These are phyloP conservation scores for Oscheius sp. DNA, from an alignment of 2,888 invertebrate species.

Conservation along the genomic window DNA sequence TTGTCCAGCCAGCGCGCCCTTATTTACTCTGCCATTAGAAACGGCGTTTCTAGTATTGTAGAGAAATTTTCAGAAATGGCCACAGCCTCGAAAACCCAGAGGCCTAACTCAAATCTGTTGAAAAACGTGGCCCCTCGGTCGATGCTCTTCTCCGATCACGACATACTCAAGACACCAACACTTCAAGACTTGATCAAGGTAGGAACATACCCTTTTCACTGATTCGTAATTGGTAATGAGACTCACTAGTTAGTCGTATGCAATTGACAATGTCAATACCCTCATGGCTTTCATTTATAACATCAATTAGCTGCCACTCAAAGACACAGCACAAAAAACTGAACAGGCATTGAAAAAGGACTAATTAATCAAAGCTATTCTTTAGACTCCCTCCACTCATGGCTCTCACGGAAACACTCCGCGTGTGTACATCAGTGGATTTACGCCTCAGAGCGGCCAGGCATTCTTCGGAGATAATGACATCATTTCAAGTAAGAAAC, in stretches of 20 bases:
- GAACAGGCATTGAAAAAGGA: background rate
- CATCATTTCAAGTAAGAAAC: constrained; percentile 22
- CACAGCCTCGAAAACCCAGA: constrained; percentile 27
- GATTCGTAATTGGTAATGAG: too few species aligned
- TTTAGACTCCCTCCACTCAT: constrained; percentile 47
- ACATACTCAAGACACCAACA: constrained; percentile 62
- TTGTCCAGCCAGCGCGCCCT: constrained; percentile 5
- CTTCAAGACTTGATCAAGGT: constrained; percentile 59
- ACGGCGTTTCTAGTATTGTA: background rate
- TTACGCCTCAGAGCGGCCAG: constrained; percentile 50
- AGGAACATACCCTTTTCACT: too few species aligned
- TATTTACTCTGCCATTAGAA: constrained; percentile 24
- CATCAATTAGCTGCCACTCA: background rate
- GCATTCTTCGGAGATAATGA: constrained; percentile 64
- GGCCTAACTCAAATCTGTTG: constrained; percentile 16
- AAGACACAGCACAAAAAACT: constrained; percentile 1
- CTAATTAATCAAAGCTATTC: background rate
- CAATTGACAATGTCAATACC: too few species aligned
- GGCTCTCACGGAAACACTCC: constrained; percentile 54
- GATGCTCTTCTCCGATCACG: constrained; percentile 45
- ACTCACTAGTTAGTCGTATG: too few species aligned
- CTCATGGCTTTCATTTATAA: background rate
- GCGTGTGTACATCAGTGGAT: constrained; percentile 42
- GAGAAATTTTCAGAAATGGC: constrained; percentile 23
- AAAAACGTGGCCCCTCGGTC: constrained; percentile 30